Base-by-base conservation (phyloP, 2,113 vertebrate species). In the Daboia siamensis region DNA sequence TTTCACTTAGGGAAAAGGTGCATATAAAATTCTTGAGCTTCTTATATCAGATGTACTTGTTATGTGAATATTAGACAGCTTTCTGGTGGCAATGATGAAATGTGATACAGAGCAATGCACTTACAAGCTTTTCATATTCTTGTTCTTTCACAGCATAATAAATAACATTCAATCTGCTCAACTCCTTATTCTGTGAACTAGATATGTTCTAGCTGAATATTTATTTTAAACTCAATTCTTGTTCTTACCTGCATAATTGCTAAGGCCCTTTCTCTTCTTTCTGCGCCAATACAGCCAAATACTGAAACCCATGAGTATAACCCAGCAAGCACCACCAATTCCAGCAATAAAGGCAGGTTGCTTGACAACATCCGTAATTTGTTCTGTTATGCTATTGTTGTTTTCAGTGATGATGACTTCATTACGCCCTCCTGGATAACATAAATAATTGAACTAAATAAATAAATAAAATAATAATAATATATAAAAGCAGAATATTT, bases 231-330 rank as follows among this genome's bases (percentile, higher is more conserved):
- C 33, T 94, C 1, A 91, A 44, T 88, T 57, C 57, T n/a, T 94
- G 61, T 69, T 95, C 98, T 98, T 97, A 99, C 99, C 99, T 96
- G 99, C 99, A 2, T 99, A 99, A 97, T 99, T 99, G 97, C 99
- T 99, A 94, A 99, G 98, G 11, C 99, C 99, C 98, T 99, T 99
- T 96, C 99, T 99, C 98, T 99, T 99, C 99, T 99, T 99, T 95
- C 99, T 98, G 95, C 99, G 96, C 99, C 99, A 99, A 96, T 99
- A 99, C 0, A 99, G 97, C 99, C 99, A 99, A 97, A 99, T 99
- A 97, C 99, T 99, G 98, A 99, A 99, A 89, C 99, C 99, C 99
- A 99, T 99, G 94, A 99, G 97, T 96, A 99, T 99, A 96, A 99
- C 99, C 99, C 99, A 99, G 96, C 99, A 99, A 26, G 99, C 99